Evolutionary conservation across 2,888 invertebrate species (phyloP), one percentile per base, ranked within the genome.

Genomic region (Pelosia muscerda): DNA sequence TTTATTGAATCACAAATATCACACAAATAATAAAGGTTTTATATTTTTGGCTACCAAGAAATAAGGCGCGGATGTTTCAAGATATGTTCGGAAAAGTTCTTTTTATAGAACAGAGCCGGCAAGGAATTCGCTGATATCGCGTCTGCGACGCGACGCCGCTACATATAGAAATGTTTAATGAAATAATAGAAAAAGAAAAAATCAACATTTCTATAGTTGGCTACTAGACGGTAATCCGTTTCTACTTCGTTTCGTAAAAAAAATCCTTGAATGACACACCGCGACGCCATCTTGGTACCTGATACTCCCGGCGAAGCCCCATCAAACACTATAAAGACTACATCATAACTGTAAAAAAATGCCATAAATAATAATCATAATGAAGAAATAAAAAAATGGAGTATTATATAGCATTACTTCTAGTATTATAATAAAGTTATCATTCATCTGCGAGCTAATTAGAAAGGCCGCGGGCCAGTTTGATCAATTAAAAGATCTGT

Each of bases 1-100:
- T 73, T 77, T 78, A 79, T 77, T 72, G 68, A 49, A 74, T 67
- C 58, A 31, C 61, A 25, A 71, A 66, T 65, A 65, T 71, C 68
- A 11, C 26, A 53, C 49, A 62, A 53, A 62, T 54, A 54, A 70
- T 57, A 57, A 34, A 13, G 23, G 28, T 55, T 72, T 60, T 57
- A 75, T 66, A 54, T 38, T 57, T 63, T 49, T 63, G 10, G 53
- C 57, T 57, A 55, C 70, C 34, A 19, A 59, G 15, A 53, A 54
- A 63, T 55, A 65, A 69, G 49, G 31, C n/a, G 4, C 31, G 58
- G 10, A 25, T 31, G 53, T 49, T 54, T 60, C 68, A 67, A 65
- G 65, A 66, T 56, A 58, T 42, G 64, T 63, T 69, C 26, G 58
- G 63, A 68, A 71, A 59, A 67, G 60, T 66, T 60, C 10, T 2